Evolutionary conservation across 2,888 invertebrate species (phyloP).

Genomic region (Tolmerus cingulatus): DNA sequence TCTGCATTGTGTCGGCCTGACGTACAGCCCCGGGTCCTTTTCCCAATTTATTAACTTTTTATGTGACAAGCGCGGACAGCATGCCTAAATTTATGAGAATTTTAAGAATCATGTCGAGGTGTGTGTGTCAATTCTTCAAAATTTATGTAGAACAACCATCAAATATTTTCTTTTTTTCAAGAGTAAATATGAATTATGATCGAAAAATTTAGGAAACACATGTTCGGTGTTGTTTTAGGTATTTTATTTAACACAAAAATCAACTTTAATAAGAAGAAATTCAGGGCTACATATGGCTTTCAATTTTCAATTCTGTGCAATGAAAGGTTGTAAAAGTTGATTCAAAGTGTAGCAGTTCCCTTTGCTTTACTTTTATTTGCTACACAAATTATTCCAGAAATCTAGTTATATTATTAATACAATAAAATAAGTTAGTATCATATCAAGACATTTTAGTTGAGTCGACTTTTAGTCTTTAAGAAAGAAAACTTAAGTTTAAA

Average conservation of each 20-base stretch:
- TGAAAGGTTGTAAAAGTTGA: no score
- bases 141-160: not conserved
- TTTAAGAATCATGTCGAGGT: not conserved
- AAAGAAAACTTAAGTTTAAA: no score
- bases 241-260: not conserved
- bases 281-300: not conserved
- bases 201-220: not conserved
- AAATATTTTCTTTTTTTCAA: not conserved
- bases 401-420: no score
- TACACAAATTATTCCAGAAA: no score
- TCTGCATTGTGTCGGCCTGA: not conserved
- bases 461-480: no score
- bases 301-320: no score
- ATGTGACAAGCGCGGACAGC: not conserved
- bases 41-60: constrained; percentile 21
- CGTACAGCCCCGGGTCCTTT: not conserved
- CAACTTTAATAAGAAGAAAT: not conserved
- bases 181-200: not conserved
- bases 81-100: not conserved
- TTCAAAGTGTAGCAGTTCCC: no score
- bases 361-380: no score
- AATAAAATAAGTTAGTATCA: no score
- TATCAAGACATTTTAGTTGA: no score
- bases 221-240: not conserved
- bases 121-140: not conserved